Evolutionary conservation across 2,797 vertebrate genomes (phyloP).

Genomic region (Mus caroli): DNA sequence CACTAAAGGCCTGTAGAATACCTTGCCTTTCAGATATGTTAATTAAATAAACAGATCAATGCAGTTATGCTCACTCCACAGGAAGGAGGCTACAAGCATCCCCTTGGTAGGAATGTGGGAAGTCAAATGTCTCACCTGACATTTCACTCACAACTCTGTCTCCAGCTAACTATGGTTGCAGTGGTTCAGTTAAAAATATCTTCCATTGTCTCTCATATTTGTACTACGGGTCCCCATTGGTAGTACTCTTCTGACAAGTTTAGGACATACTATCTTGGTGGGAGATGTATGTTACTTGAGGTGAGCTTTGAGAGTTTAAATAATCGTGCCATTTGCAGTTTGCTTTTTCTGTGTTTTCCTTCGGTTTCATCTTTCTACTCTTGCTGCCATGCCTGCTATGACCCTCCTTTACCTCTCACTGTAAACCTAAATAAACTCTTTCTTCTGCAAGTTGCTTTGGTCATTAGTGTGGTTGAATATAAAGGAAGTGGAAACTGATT

Average conservation of each 20-base stretch:
- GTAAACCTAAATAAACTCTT: background rate
- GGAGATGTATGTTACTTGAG: background rate
- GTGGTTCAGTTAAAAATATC: background rate
- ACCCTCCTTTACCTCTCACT: background rate
- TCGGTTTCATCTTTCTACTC: background rate
- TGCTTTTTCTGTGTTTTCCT: background rate
- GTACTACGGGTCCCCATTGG: background rate
- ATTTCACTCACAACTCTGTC: background rate
- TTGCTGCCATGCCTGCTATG: too few species aligned
- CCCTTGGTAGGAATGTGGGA: background rate
- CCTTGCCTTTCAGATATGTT: background rate
- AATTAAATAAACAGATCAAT: background rate
- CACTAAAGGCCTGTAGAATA: background rate
- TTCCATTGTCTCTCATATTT: background rate
- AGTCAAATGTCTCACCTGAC: background rate
- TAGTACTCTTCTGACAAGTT: background rate
- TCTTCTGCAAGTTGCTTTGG: background rate
- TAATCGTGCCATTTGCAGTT: background rate
- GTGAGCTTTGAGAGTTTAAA: background rate
- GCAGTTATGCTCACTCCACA: accelerated
- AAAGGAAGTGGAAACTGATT: background rate
- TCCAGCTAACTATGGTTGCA: background rate
- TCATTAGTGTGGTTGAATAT: background rate
- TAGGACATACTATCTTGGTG: background rate
- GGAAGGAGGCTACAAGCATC: background rate